phyloP scores from a whole-genome alignment of 92 coral and sea anemone genomes.

The Metridium senile region DNA sequence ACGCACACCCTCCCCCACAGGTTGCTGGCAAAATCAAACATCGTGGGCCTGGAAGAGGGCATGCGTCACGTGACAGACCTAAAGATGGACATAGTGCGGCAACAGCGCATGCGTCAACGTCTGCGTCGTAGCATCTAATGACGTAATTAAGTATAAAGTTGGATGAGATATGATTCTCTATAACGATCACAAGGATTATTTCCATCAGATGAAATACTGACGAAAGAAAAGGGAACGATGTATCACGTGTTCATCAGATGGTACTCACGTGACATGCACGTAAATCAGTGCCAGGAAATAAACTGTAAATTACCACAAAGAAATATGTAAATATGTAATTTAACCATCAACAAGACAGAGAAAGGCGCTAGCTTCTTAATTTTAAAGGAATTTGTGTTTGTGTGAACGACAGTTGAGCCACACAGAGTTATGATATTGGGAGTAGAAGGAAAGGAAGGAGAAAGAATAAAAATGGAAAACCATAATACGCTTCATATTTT shows the following conservation, averaged over 20 bases:
- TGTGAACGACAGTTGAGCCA: not conserved
- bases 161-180: not conserved
- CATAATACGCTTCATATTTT: not conserved
- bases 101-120: constrained; percentile 44
- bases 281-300: not conserved
- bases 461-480: not conserved
- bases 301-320: not conserved
- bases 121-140: constrained; percentile 12
- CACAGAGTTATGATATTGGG: not conserved
- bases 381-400: not conserved
- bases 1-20: constrained; percentile 87
- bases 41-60: constrained; percentile 79
- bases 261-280: too few relatives aligned
- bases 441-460: not conserved
- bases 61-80: constrained; percentile 55
- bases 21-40: constrained; percentile 86
- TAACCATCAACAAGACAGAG: not conserved
- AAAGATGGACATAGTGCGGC: constrained; percentile 43
- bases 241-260: too few relatives aligned
- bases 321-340: not conserved
- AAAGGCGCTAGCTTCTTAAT: not conserved
- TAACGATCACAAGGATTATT: too few relatives aligned
- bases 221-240: not conserved
- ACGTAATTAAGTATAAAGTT: not conserved
- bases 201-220: not conserved